A percentile compares a stretch with the other conserved stretches of the same genome.
phyloP scores from a whole-genome alignment of 1,140 invertebrate genomes.

The Penaeus vannamei region DNA sequence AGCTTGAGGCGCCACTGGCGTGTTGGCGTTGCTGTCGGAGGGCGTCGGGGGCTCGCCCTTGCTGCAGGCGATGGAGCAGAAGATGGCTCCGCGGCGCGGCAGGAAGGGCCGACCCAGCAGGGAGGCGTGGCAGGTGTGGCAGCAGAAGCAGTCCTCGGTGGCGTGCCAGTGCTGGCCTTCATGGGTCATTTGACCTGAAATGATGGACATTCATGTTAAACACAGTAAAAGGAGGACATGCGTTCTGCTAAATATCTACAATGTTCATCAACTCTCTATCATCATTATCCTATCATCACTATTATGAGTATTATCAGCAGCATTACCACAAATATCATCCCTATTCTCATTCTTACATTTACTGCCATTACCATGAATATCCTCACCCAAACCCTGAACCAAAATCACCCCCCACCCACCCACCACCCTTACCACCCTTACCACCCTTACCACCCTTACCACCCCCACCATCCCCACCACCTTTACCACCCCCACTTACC shows the following conservation, averaged over 20 bases:
- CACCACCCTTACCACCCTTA: no score
- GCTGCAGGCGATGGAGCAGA: constrained; percentile 93
- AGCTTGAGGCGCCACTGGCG: constrained; percentile 44
- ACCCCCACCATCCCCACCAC: no score
- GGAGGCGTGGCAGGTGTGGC: constrained; percentile 91
- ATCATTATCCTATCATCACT: not conserved
- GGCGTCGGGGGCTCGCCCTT: constrained; percentile 81
- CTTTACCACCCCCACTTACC: constrained; percentile 70
- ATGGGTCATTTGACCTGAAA: constrained; percentile 92
- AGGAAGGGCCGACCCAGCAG: constrained; percentile 94
- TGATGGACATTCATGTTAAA: constrained; percentile 31
- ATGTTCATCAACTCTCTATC: no score
- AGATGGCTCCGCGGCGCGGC: constrained; percentile 92
- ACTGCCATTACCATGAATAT: no score
- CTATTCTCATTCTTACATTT: no score
- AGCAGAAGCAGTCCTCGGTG: constrained; percentile 94
- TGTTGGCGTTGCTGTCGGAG: constrained; percentile 66
- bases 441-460: no score
- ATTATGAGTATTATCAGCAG: not conserved
- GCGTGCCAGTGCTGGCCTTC: constrained; percentile 99
- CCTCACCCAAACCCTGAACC: no score
- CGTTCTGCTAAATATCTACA: no score
- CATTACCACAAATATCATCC: no score
- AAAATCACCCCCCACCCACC: no score
- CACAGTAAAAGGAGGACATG: no score